A percentile compares a stretch with the other conserved stretches of the same genome.
Conservation (phyloP, 2,888 invertebrate species). For the Pterostichus madidus region DNA sequence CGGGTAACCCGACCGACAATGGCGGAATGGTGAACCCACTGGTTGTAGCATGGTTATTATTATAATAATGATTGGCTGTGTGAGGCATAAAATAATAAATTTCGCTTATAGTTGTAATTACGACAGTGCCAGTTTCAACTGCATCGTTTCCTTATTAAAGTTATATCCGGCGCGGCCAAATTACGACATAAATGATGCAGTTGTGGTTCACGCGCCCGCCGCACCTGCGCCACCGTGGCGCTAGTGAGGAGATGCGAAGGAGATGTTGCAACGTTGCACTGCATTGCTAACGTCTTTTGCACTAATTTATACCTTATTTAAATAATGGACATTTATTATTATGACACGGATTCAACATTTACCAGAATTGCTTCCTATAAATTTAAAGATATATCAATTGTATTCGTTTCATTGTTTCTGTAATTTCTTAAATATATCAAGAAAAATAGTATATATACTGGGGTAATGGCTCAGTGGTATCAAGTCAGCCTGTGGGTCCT, state of each 20-base stretch:
- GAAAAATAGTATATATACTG: no score
- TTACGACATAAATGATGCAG: constrained; percentile 53
- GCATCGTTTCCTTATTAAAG: constrained; percentile 64
- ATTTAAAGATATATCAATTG: no score
- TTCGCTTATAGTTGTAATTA: constrained; percentile 44
- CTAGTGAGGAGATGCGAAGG: not conserved
- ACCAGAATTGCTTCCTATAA: no score
- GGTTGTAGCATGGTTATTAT: not conserved
- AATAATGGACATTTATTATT: not conserved
- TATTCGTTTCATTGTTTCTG: no score
- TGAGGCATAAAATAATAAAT: constrained; percentile 31
- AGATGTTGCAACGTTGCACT: not conserved
- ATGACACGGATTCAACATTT: no score
- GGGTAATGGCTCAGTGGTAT: no score
- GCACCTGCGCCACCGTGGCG: not conserved
- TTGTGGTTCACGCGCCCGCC: constrained; percentile 24
- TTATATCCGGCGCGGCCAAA: constrained; percentile 56
- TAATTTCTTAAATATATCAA: no score
- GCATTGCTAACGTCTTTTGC: constrained; percentile 11
- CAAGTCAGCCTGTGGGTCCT: no score
- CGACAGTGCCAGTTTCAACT: constrained; percentile 28
- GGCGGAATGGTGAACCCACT: not conserved
- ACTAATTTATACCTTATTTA: no score
- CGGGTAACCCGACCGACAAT: constrained; percentile 1
- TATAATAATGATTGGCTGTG: constrained; percentile 31